These are phyloP conservation scores for Sinopyrophorus schimmeli DNA, from an alignment of 2,888 invertebrate genomes.

Conservation along the genomic window DNA sequence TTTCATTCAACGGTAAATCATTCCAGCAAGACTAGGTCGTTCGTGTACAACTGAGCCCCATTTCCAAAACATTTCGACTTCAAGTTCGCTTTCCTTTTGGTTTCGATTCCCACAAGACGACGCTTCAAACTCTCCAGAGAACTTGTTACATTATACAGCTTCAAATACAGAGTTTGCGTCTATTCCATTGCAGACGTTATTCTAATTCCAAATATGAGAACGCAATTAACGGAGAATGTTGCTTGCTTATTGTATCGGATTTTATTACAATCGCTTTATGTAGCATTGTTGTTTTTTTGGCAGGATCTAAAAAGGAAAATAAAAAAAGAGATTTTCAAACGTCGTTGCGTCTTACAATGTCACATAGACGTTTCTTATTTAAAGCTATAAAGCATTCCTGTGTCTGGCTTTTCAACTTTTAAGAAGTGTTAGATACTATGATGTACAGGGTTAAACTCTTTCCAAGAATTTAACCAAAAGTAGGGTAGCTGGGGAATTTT, in stretches of 20 bases:
- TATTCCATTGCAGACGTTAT: slow-evolving; percentile 19
- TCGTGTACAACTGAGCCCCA: slow-evolving; percentile 13
- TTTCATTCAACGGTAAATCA: slow-evolving; percentile 20
- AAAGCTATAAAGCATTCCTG: too few species aligned
- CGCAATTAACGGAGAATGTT: slow-evolving; percentile 7
- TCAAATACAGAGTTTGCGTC: slow-evolving; percentile 20
- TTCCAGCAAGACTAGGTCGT: slow-evolving; percentile 3
- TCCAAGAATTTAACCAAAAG: background rate
- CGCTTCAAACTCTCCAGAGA: slow-evolving; percentile 24
- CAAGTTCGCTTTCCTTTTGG: too few species aligned
- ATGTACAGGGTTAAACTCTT: slow-evolving; percentile 4
- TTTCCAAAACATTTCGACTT: slow-evolving; percentile 25
- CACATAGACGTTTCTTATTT: too few species aligned
- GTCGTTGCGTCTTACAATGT: too few species aligned
- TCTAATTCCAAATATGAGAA: slow-evolving; percentile 16
- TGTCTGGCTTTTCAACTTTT: background rate
- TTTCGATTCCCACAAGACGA: slow-evolving; percentile 18
- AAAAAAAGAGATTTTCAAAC: too few species aligned
- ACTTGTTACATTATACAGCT: slow-evolving; percentile 28
- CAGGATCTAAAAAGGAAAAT: too few species aligned
- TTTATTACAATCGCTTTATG: too few species aligned
- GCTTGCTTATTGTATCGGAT: too few species aligned
- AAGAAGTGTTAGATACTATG: slow-evolving; percentile 2
- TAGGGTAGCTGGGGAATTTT: slow-evolving; percentile 7
- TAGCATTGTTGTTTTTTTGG: too few species aligned